phyloP scores from a whole-genome alignment of 2,888 invertebrate species.

The Caradrina kadenii region DNA sequence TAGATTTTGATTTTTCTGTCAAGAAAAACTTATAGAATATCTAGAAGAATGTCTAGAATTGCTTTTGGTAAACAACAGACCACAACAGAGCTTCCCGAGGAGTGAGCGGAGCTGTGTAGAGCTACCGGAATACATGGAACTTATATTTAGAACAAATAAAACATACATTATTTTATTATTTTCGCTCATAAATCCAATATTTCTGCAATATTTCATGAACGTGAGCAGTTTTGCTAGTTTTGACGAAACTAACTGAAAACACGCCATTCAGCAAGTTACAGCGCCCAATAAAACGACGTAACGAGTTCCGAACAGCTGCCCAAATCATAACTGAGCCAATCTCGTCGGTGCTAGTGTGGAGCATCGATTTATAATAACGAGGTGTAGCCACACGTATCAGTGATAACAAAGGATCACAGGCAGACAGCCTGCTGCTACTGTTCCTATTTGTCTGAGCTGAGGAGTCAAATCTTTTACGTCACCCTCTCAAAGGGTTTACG shows the following conservation, averaged over 20 bases:
- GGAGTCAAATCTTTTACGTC: no score
- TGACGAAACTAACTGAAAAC: conserved; percentile 34
- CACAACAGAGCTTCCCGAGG: neutral
- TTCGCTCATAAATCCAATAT: conserved; percentile 35
- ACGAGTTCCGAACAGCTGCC: conserved; percentile 37
- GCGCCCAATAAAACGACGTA: conserved; percentile 32
- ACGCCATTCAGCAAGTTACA: conserved; percentile 39
- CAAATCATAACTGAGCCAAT: conserved; percentile 51
- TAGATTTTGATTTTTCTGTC: no score
- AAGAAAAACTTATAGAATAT: no score
- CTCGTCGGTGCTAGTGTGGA: conserved; percentile 1
- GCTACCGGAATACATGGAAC: neutral
- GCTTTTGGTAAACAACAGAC: no score
- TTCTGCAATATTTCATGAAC: conserved; percentile 3
- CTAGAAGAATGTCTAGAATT: no score
- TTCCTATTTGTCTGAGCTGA: no score
- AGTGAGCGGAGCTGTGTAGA: neutral
- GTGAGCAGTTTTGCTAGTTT: conserved; percentile 39
- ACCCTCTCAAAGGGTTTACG: no score
- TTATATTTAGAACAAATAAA: neutral
- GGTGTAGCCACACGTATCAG: neutral
- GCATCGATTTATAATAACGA: neutral
- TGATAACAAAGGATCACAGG: neutral
- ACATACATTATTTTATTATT: neutral
- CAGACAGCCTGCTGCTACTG: no score